Evolutionary conservation across 53 echinoderm and acorn worm species (phyloP), one percentile per base, ranked within the genome.

Genomic region (Echinarachnius parma): DNA sequence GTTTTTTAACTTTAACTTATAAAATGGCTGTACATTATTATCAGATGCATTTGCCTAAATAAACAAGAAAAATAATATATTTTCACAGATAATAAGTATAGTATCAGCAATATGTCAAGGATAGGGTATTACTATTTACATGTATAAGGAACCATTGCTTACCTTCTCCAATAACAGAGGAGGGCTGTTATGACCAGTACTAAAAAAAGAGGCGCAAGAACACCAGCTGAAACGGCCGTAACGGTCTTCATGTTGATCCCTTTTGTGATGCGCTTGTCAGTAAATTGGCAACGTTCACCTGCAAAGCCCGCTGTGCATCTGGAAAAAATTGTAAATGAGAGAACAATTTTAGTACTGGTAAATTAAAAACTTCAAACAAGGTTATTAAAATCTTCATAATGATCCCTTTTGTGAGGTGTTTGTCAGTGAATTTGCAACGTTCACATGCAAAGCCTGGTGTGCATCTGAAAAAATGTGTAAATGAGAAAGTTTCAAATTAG

Each of bases 121-220:
- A n/a, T n/a, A n/a, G n/a, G n/a, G n/a, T n/a, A n/a, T n/a, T n/a
- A n/a, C n/a, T n/a, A n/a, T n/a, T n/a, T n/a, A n/a, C n/a, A n/a
- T n/a, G n/a, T n/a, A n/a, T n/a, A n/a, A n/a, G n/a, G n/a, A n/a
- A n/a, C n/a, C n/a, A 5, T 63, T 42, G 8, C 54, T 54, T 70
- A 70, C 70, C 74, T 9, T 72, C 46, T 39, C 74, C 74, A 72
- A 30, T 72, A 72, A 72, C 74, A 72, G 20, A 72, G 74, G 28
- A 72, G 74, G 1, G 74, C 46, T 5, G 74, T 54, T 25, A 72
- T 57, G 57, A 72, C 74, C 42, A 72, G 55, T 55, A 72, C 74
- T 72, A 72, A 56, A 56, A 72, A 72, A 36, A 72, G 57, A 27
- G 74, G 74, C 18, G 74, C 74, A 37, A 72, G 37, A 16, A 72